A percentile compares a stretch with the other conserved stretches of the same genome.
Evolutionary conservation across 2,113 vertebrate genomes (phyloP).

Genomic region (Trematomus loennbergii): DNA sequence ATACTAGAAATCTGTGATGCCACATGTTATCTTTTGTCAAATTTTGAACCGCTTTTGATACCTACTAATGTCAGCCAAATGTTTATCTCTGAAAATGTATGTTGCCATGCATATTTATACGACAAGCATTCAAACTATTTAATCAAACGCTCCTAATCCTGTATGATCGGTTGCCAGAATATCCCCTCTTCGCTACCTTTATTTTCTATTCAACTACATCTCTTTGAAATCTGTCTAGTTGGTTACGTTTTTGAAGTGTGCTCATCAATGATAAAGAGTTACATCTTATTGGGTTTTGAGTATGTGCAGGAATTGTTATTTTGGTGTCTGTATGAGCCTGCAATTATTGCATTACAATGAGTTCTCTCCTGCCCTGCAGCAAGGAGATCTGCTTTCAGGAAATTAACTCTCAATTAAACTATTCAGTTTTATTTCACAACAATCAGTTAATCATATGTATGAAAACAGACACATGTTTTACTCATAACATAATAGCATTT

Average conservation of each 20-base stretch:
- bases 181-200: slow-evolving; percentile 33
- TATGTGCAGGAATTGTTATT: background rate
- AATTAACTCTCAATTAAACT: background rate
- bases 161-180: slow-evolving; percentile 41
- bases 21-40: slow-evolving; percentile 13
- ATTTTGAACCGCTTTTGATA: slow-evolving; percentile 33
- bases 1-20: slow-evolving; percentile 13
- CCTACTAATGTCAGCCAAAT: slow-evolving; percentile 27
- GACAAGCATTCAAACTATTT: slow-evolving; percentile 13
- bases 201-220: slow-evolving; percentile 27
- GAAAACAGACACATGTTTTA: background rate
- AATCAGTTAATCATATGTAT: background rate
- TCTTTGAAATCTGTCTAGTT: slow-evolving; percentile 37
- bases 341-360: background rate
- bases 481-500: background rate
- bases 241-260: slow-evolving; percentile 28
- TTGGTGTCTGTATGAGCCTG: background rate
- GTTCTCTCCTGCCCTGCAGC: slow-evolving; percentile 1
- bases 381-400: background rate
- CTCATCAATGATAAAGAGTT: slow-evolving; percentile 16
- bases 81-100: slow-evolving; percentile 1
- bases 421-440: background rate
- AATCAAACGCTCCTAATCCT: slow-evolving; percentile 29
- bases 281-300: slow-evolving; percentile 4
- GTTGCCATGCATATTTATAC: background rate